Percentiles rank a stretch among this genome's conserved stretches.
phyloP scores from a whole-genome alignment of 2,888 invertebrate species.

The Ichneumoninae sp. region DNA sequence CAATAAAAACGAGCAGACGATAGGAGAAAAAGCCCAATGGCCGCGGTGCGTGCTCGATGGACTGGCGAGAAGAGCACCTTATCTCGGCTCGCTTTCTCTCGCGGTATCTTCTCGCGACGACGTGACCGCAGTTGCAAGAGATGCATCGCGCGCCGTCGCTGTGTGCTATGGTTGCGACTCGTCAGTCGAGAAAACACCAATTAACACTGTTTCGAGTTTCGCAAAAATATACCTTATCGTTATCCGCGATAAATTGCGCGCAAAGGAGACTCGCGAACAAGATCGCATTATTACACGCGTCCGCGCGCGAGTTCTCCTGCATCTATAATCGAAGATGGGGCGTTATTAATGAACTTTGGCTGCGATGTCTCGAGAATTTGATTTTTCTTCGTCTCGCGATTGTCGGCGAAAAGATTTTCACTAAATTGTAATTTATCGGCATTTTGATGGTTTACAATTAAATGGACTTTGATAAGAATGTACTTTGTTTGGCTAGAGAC shows the following conservation, averaged over 20 bases:
- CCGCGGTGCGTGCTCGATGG: constrained; percentile 22
- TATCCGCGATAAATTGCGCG: constrained; percentile 58
- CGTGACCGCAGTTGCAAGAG: constrained; percentile 65
- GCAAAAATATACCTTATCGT: constrained; percentile 44
- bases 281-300: constrained; percentile 11
- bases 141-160: constrained; percentile 65
- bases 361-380: neutral
- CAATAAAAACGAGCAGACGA: constrained; percentile 1
- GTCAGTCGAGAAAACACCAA: constrained; percentile 76
- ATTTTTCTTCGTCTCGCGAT: neutral
- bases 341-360: neutral
- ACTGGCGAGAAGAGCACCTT: constrained; percentile 19
- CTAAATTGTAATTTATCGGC: neutral
- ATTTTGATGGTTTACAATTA: neutral
- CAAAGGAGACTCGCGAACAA: constrained; percentile 11
- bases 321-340: neutral
- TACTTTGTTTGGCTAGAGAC: neutral
- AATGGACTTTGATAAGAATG: neutral
- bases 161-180: constrained; percentile 35
- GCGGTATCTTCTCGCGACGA: constrained; percentile 46
- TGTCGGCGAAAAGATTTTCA: neutral
- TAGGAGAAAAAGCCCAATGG: constrained; percentile 18
- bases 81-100: constrained; percentile 38
- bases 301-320: neutral
- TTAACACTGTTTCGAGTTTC: constrained; percentile 73